These are phyloP conservation scores for Channallabes apus DNA, from an alignment of 2,797 vertebrate genomes.

Conservation along the genomic window DNA sequence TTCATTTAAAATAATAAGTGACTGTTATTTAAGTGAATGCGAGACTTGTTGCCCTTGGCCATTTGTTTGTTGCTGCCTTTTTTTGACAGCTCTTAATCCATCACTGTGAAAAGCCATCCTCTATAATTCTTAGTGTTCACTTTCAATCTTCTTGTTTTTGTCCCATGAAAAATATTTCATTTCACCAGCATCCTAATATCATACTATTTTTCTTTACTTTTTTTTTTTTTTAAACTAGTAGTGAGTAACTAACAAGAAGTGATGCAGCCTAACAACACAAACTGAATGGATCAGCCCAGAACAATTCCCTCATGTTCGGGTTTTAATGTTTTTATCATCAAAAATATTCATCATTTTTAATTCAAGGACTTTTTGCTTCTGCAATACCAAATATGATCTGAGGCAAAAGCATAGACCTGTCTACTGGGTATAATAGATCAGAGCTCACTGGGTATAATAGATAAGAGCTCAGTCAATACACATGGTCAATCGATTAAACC, in stretches of 20 bases:
- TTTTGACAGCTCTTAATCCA: background rate
- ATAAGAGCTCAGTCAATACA: conserved; percentile 38
- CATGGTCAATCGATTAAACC: conserved; percentile 41
- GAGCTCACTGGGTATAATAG: background rate
- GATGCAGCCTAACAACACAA: background rate
- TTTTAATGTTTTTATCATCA: conserved; percentile 32
- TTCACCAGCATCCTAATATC: background rate
- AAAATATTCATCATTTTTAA: conserved; percentile 6
- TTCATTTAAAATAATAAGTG: background rate
- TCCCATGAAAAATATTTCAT: background rate
- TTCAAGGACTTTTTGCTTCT: conserved; percentile 44
- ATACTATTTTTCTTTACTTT: background rate
- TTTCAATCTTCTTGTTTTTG: background rate
- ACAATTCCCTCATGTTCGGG: conserved; percentile 8
- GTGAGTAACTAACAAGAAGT: background rate
- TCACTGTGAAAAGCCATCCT: background rate
- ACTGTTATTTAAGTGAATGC: background rate
- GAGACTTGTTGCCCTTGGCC: background rate
- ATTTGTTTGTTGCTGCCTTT: background rate
- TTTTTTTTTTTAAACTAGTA: background rate
- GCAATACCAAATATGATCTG: conserved; percentile 30
- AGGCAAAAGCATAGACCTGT: conserved; percentile 28
- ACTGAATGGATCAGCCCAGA: background rate
- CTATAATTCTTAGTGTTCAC: background rate
- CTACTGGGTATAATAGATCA: conserved; percentile 10